These are phyloP conservation scores for Psittacula derbiana DNA, from an alignment of 2,797 vertebrate species.

Conservation along the genomic window DNA sequence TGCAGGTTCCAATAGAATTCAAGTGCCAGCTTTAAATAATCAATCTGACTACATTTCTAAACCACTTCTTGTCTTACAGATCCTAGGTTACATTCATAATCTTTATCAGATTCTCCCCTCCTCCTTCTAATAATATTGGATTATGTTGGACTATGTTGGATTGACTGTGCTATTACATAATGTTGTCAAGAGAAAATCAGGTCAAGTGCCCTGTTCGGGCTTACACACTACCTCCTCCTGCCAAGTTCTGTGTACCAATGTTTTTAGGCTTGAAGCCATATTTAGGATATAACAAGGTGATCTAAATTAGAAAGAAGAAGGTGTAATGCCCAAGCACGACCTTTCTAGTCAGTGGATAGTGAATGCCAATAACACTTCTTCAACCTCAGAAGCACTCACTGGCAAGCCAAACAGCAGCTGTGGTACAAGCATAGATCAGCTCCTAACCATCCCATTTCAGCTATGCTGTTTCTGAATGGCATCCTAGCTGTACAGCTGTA, in stretches of 20 bases:
- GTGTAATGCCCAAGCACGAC: background rate
- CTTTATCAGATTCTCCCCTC: background rate
- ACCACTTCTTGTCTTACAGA: background rate
- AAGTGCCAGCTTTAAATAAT: background rate
- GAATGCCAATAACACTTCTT: background rate
- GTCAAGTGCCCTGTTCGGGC: background rate
- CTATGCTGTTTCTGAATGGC: background rate
- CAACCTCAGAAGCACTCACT: background rate
- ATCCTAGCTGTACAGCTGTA: background rate
- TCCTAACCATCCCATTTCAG: background rate
- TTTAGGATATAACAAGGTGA: background rate
- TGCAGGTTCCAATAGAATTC: background rate
- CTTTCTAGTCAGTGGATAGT: background rate
- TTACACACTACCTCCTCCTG: background rate
- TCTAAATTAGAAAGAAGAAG: background rate
- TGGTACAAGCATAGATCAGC: background rate
- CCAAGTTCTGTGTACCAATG: background rate
- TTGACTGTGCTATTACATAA: slow-evolving; percentile 9
- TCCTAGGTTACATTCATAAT: background rate
- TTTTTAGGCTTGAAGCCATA: background rate
- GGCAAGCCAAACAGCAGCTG: background rate
- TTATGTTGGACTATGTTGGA: background rate
- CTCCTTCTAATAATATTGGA: slow-evolving; percentile 8
- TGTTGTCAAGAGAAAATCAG: background rate
- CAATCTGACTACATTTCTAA: background rate